Evolutionary conservation across 2,888 invertebrate genomes (phyloP), one percentile per base, ranked within the genome.

Genomic region (Leuctra nigra): DNA sequence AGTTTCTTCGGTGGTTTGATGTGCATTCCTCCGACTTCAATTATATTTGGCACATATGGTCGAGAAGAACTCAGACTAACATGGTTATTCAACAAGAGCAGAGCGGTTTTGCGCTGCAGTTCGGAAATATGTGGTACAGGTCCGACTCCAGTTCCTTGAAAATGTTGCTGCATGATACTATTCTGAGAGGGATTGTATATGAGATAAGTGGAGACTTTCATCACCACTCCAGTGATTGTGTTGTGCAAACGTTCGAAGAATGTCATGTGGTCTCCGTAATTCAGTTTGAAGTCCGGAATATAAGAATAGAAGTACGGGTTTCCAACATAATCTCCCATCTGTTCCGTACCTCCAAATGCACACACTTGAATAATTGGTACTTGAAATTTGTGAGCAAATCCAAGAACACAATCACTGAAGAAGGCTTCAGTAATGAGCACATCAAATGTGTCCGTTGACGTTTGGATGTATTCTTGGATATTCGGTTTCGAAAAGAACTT

Each of bases 201-300:
- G 3, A 52, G 22, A 14, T 52, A 20, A 20, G 53, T 23, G 2
- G 38, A 39, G 3, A 53, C 4, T 1, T 20, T 47, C 3, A 11
- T 11, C 1, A 29, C 11, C 9, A 41, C 20, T 13, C 54, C 53
- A 4, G 38, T 2, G 18, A 73, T 71, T 0, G 76, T 68, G 64
- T 81, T 83, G 23, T 71, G 66, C 1, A 78, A 29, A 24, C 79
- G 68, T 23, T 71, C 64, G 0, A 63, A 39, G 23, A 78, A 75
- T 35, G 62, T 63, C 76, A 79, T 75, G 2, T 72, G 66, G 36
- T 72, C 71, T 0, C 70, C 66, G 16, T 76, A 74, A 24, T 73
- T 77, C 36, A 76, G 58, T 54, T 82, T 72, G 9, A 72, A 68
- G 53, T 77, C 74, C 0, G 79, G 76, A 25, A 76, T 71, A 64